Conservation (phyloP, 1,140 invertebrate genomes). For the Solen grandis region DNA sequence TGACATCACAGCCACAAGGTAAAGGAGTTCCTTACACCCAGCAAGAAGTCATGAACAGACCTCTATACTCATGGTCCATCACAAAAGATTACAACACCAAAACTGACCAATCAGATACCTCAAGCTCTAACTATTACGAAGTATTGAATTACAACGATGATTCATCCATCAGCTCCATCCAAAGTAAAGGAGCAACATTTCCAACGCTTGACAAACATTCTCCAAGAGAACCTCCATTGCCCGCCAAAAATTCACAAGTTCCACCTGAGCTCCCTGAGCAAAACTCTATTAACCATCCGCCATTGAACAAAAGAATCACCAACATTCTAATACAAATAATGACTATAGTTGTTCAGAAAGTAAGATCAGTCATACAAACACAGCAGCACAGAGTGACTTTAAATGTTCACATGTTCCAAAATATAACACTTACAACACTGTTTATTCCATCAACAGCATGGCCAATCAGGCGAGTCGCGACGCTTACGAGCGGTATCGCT, state of each 20-base stretch:
- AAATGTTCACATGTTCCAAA: slow-evolving; percentile 3
- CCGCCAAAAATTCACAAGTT: background rate
- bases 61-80: slow-evolving; percentile 10
- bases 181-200: no score
- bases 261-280: slow-evolving; percentile 48
- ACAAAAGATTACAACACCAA: no score
- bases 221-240: background rate
- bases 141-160: slow-evolving; percentile 16
- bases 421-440: slow-evolving; percentile 46
- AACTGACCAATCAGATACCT: no score
- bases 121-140: slow-evolving; percentile 38
- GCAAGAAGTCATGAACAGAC: background rate
- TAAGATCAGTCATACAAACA: no score
- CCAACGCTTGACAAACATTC: no score
- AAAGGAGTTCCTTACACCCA: slow-evolving; percentile 46
- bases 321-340: no score
- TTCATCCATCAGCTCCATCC: no score
- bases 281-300: slow-evolving; percentile 47
- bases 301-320: no score
- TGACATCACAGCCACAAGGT: background rate
- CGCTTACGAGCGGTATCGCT: slow-evolving; percentile 30
- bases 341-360: no score
- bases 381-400: no score
- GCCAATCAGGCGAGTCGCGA: slow-evolving; percentile 26
- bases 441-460: slow-evolving; percentile 26